Conservation (phyloP, 1,140 invertebrate genomes). For the Hermatobates lingyangjiaoensis region DNA sequence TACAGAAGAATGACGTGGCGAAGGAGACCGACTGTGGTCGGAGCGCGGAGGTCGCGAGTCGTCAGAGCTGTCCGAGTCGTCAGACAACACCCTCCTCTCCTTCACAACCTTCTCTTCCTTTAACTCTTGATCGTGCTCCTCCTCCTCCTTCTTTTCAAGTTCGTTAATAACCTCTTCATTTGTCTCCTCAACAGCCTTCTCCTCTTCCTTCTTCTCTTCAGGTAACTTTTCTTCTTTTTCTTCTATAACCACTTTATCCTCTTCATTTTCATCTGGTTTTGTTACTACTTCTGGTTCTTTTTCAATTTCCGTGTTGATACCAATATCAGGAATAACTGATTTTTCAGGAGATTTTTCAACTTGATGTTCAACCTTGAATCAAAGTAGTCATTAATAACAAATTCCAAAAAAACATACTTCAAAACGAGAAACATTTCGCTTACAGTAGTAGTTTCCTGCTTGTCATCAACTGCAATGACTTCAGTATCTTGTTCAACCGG, state of each 20-base stretch:
- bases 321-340: no score
- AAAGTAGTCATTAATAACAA: no score
- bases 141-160: constrained; percentile 13
- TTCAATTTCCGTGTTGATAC: not conserved
- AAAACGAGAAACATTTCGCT: no score
- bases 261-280: constrained; percentile 3
- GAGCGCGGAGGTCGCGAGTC: not conserved
- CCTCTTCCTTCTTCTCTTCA: constrained; percentile 12
- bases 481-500: no score
- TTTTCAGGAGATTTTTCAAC: no score
- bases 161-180: constrained; percentile 18
- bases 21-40: not conserved
- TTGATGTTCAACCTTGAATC: no score
- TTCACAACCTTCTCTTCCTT: constrained; percentile 17
- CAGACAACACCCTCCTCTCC: not conserved
- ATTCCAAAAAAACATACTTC: no score
- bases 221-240: constrained; percentile 11
- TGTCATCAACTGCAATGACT: no score
- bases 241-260: constrained; percentile 4
- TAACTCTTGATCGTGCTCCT: constrained; percentile 21
- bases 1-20: not conserved
- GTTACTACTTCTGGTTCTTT: not conserved
- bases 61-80: not conserved
- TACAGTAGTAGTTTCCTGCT: no score
- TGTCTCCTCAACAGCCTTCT: constrained; percentile 11